A percentile compares a stretch with the other conserved stretches of the same genome.
These are phyloP conservation scores for Sitophilus oryzae DNA, from an alignment of 1,140 invertebrate species.

Conservation along the genomic window DNA sequence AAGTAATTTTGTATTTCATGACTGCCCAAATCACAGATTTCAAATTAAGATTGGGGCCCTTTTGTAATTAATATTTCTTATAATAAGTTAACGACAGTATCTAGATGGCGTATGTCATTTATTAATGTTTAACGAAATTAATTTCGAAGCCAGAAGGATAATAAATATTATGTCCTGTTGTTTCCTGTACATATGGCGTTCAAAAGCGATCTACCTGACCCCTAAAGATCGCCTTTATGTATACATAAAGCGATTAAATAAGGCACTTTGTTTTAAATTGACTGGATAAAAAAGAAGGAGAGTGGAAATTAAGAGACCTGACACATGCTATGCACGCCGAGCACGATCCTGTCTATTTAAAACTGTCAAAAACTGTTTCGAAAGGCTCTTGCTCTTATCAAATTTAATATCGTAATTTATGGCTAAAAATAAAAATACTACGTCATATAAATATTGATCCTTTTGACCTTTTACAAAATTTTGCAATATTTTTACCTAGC, in stretches of 20 bases:
- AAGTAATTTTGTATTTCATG: too few relatives aligned
- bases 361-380: conserved; percentile 18
- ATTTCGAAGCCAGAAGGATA: conserved; percentile 25
- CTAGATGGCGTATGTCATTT: conserved; percentile 34
- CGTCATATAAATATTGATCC: too few relatives aligned
- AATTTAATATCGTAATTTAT: too few relatives aligned
- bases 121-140: conserved; percentile 35
- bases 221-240: conserved; percentile 10
- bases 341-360: conserved; percentile 8
- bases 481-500: too few relatives aligned
- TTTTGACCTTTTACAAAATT: too few relatives aligned
- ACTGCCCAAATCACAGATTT: conserved; percentile 32
- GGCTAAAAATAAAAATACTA: too few relatives aligned
- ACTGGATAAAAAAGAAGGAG: conserved; percentile 12
- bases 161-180: conserved; percentile 23
- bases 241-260: conserved; percentile 22
- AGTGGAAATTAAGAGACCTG: conserved; percentile 17
- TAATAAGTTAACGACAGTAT: conserved; percentile 34
- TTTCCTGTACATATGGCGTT: conserved; percentile 30
- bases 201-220: conserved; percentile 28
- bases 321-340: conserved; percentile 20
- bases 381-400: too few relatives aligned
- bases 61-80: conserved; percentile 35
- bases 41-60: conserved; percentile 31
- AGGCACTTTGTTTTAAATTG: conserved; percentile 23